Evolutionary conservation across 2,888 invertebrate genomes (phyloP).

Genomic region (Idaea biselata): DNA sequence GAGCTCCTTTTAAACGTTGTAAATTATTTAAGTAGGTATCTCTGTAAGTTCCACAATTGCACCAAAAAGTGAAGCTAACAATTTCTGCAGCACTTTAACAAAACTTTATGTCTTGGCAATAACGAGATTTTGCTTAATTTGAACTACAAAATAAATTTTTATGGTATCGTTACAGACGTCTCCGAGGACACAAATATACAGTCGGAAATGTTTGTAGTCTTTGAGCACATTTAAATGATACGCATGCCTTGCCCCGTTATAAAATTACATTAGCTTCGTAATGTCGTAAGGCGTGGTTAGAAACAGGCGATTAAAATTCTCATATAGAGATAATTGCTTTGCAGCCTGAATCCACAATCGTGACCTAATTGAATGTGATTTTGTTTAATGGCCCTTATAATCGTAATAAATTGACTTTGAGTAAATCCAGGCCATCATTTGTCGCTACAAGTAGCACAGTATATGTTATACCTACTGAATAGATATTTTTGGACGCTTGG

Average conservation of each 20-base stretch:
- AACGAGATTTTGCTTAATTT: background rate
- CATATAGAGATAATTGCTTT: conserved; percentile 59
- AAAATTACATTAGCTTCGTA: conserved; percentile 59
- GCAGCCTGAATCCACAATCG: conserved; percentile 40
- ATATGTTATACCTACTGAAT: background rate
- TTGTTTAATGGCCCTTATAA: conserved; percentile 19
- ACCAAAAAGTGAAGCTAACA: background rate
- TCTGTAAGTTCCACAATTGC: background rate
- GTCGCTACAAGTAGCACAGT: background rate
- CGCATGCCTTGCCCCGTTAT: conserved; percentile 50
- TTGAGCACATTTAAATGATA: conserved; percentile 50
- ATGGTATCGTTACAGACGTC: conserved; percentile 7
- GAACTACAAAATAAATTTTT: conserved; percentile 8
- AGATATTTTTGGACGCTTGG: background rate
- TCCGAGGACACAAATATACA: conserved; percentile 20
- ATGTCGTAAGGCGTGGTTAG: conserved; percentile 49
- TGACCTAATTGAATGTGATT: conserved; percentile 36
- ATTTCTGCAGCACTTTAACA: background rate
- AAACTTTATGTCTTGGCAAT: conserved; percentile 6
- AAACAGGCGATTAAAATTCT: conserved; percentile 56
- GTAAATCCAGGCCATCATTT: background rate
- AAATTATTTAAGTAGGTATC: conserved; percentile 6
- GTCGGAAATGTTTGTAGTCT: conserved; percentile 27
- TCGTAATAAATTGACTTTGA: conserved; percentile 2
- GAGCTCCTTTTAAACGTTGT: conserved; percentile 8